Percentiles rank a stretch among this genome's conserved stretches.
Evolutionary conservation across 1,140 invertebrate species (phyloP).

Genomic region (Eumeta japonica): DNA sequence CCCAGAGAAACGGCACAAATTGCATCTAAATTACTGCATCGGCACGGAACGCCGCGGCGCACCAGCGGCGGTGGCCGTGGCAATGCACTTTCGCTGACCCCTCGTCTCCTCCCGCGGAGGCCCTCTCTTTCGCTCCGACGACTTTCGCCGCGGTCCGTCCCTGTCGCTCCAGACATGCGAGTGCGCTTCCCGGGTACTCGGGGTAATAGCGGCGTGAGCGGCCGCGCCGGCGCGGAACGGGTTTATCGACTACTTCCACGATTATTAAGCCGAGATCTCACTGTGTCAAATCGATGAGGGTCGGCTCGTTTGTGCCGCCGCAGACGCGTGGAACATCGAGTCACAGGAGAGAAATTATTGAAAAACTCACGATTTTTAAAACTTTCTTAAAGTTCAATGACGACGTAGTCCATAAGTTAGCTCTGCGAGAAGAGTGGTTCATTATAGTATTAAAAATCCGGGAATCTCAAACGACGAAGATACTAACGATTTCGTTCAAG

Average conservation of each 20-base stretch:
- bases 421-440: too few relatives aligned
- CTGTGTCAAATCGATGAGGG: too few relatives aligned
- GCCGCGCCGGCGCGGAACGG: conserved; percentile 49
- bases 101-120: conserved; percentile 40
- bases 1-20: too few relatives aligned
- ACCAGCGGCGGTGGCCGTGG: conserved; percentile 42
- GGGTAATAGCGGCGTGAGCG: conserved; percentile 56
- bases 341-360: too few relatives aligned
- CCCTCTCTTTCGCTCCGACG: conserved; percentile 30
- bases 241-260: conserved; percentile 50
- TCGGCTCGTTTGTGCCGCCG: too few relatives aligned
- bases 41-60: conserved; percentile 22
- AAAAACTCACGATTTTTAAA: too few relatives aligned
- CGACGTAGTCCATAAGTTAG: too few relatives aligned
- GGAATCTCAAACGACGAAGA: too few relatives aligned
- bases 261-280: conserved; percentile 48
- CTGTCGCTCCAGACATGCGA: conserved; percentile 36
- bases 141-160: conserved; percentile 30
- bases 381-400: too few relatives aligned
- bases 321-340: too few relatives aligned
- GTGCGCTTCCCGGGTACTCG: conserved; percentile 46
- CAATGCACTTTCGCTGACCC: conserved; percentile 57
- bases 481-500: too few relatives aligned
- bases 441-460: too few relatives aligned
- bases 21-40: background rate